Evolutionary conservation across 2,888 invertebrate genomes (phyloP), one percentile per base, ranked within the genome.

Genomic region (Tetragnatha montana): DNA sequence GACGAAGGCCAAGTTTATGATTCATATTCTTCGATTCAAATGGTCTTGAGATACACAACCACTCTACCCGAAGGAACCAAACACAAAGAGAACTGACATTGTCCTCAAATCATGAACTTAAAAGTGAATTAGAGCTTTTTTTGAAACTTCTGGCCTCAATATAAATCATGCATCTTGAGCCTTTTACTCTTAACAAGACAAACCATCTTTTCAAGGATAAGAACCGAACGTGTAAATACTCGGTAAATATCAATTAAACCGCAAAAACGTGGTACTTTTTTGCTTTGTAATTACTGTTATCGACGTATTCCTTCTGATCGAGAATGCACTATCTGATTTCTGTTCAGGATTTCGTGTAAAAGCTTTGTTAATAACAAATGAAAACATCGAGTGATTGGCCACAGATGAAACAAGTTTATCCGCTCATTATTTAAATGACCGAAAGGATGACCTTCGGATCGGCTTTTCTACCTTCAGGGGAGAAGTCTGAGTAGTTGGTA

Each of bases 361-460:
- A 60, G 4, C 10, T 60, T 60, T 60, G 17, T 60, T 60, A 17
- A 17, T 10, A 60, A 60, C 60, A 8, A 60, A 60, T 60, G 60
- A 60, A 60, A 10, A 10, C 50, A 51, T 17, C 76, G 19, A 51
- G 50, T 76, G 49, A 50, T 60, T 60, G 19, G 21, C 78, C 78
- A 21, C 19, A 78, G 49, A 51, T 60, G 22, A 60, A 78, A 78
- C 22, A 14, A 68, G 78, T 78, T 60, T 60, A 78, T 21, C 69
- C 21, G 49, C 80, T 81, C 69, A 81, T 81, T 81, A 70, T 69
- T 81, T 81, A 81, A 81, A 81, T 14, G 70, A n/a, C 21, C 22
- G 78, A 78, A 51, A 7, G 47, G 8, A n/a, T 70, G 78, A 78
- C 78, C 78, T 68, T 78, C 78, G 60, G 17, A 14, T 78, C 51